Evolutionary conservation across 2,113 vertebrate species (phyloP).

Genomic region (Coptodon rendalli): DNA sequence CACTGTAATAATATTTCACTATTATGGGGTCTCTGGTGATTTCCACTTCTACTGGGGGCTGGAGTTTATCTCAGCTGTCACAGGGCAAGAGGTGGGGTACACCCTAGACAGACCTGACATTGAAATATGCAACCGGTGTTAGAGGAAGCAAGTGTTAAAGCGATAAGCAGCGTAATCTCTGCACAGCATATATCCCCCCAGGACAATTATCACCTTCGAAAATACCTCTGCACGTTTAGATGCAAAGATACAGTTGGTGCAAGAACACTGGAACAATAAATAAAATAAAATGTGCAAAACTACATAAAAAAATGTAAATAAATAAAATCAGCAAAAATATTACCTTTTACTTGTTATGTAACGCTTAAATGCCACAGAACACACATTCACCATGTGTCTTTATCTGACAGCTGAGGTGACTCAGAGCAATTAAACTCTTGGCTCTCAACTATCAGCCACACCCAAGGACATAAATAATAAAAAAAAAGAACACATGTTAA

Average conservation of each 20-base stretch:
- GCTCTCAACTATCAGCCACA: background rate
- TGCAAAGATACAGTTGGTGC: background rate
- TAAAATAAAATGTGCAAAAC: background rate
- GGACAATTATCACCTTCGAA: background rate
- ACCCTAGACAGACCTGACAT: background rate
- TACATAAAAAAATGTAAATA: background rate
- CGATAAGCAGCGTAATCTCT: background rate
- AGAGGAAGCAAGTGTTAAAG: background rate
- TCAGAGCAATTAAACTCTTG: background rate
- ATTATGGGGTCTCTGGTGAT: background rate
- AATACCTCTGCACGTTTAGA: background rate
- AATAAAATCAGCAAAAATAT: background rate
- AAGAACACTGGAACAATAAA: background rate
- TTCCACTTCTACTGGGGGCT: background rate
- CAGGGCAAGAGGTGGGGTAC: background rate
- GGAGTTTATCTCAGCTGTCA: background rate
- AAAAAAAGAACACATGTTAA: background rate
- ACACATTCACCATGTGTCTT: background rate
- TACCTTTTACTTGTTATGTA: background rate
- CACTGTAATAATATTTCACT: background rate
- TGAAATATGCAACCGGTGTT: background rate
- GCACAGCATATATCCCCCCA: background rate
- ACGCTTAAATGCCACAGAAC: background rate
- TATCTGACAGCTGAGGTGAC: background rate
- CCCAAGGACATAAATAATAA: background rate